A percentile compares a stretch with the other conserved stretches of the same genome.
phyloP scores from a whole-genome alignment of 2,113 vertebrate species.

The Acanthisitta chloris region DNA sequence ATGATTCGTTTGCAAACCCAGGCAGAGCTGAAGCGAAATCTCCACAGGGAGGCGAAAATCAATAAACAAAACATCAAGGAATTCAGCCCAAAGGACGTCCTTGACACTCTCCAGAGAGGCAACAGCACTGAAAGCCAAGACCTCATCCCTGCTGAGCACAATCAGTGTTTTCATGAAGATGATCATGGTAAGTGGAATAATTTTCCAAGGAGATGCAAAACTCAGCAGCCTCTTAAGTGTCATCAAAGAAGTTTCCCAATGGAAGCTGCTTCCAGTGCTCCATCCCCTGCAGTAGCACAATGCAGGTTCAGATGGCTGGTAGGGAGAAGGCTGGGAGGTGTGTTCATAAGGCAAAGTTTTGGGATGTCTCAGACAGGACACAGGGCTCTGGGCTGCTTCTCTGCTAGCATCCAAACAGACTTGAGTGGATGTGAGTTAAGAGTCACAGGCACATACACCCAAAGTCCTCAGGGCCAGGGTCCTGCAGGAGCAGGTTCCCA shows the following conservation, averaged over 20 bases:
- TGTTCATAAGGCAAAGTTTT: accelerated
- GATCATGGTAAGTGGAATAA: constrained; percentile 43
- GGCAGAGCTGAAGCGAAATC: constrained; percentile 62
- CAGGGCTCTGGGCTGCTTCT: neutral
- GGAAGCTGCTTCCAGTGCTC: neutral
- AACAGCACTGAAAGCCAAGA: neutral
- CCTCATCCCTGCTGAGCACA: neutral
- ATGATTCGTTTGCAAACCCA: constrained; percentile 66
- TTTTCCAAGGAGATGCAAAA: neutral
- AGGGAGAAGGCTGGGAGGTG: neutral
- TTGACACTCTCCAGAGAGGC: neutral
- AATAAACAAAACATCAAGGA: constrained; percentile 51
- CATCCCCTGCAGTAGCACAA: neutral
- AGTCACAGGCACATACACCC: neutral
- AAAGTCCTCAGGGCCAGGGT: neutral
- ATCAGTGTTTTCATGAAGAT: neutral
- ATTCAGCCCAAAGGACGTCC: constrained; percentile 17
- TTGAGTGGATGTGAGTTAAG: neutral
- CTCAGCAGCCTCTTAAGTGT: neutral
- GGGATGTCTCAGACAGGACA: neutral
- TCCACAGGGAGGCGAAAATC: constrained; percentile 61
- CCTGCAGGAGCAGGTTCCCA: neutral
- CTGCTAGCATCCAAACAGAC: neutral
- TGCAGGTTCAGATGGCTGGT: neutral
- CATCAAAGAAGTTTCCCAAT: neutral